A percentile compares a stretch with the other conserved stretches of the same genome.
Evolutionary conservation across 2,797 vertebrate genomes (phyloP).

Genomic region (Momotus momota): DNA sequence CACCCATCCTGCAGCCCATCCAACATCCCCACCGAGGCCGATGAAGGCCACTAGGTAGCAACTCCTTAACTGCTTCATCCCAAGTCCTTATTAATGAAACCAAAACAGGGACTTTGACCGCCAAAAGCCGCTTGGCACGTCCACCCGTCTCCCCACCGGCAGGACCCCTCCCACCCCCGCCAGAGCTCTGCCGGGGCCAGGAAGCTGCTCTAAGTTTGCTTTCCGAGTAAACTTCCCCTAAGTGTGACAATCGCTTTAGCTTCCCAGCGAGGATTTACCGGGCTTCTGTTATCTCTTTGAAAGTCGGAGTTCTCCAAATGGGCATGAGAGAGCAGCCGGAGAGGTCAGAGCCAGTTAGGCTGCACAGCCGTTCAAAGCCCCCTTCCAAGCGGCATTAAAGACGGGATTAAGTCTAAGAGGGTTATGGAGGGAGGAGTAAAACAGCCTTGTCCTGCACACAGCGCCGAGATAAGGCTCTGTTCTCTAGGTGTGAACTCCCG

Average conservation of each 20-base stretch:
- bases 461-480: constrained; percentile 63
- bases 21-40: not conserved
- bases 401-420: constrained; percentile 72
- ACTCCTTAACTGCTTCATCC: not conserved
- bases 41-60: not conserved
- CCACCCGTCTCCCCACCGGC: rapidly evolving
- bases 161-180: not conserved
- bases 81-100: not conserved
- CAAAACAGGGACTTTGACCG: rapidly evolving
- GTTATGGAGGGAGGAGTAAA: constrained; percentile 63
- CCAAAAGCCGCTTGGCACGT: rapidly evolving
- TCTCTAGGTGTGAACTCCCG: constrained; percentile 28
- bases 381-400: constrained; percentile 69
- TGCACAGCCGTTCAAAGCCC: constrained; percentile 67
- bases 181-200: not conserved
- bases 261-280: constrained; percentile 63
- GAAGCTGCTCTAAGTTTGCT: constrained; percentile 54
- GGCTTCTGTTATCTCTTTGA: constrained; percentile 54
- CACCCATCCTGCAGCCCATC: not conserved
- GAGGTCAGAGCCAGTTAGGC: constrained; percentile 58
- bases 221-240: constrained; percentile 47
- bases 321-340: constrained; percentile 46
- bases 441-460: constrained; percentile 52
- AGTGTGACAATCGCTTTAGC: constrained; percentile 73
- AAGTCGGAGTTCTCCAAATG: constrained; percentile 59